Base-by-base conservation (phyloP, 2,888 invertebrate species). In the Chymomyza fuscimana region DNA sequence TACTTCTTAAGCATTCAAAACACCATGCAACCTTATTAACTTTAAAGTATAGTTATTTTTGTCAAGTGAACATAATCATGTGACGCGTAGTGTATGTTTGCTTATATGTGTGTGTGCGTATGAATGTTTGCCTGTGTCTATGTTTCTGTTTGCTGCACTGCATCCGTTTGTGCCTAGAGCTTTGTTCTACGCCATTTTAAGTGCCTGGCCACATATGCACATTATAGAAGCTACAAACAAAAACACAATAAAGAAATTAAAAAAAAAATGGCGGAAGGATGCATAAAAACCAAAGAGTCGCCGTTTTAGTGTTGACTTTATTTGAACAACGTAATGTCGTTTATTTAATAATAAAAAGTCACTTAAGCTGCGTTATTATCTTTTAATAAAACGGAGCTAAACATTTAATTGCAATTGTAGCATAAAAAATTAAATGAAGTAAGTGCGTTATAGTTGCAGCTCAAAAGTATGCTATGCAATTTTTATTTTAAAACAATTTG, bases 251-350 rank as follows among this genome's bases (percentile, higher is more conserved):
- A 3, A 46, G 4, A 4, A 4, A 46, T 46, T 1, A 12, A 58
- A 50, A 56, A 46, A 25, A 63, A 29, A 16, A 65, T 50, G 60
- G 50, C 58, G 25, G 0, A 46, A 46, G 40, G 12, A 46, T 46
- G 12, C 10, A 12, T 12, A 10, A 4, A 65, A 64, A 61, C 69
- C 69, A 63, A 68, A 72, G 80, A 65, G 78, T 64, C 78, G 60
- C 73, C 68, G 63, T 67, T 74, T 83, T 82, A 86, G 72, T 64
- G 76, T 67, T 59, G 76, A 76, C 79, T 85, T 82, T 80, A 80
- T 82, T 86, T 74, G 76, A 80, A 82, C 87, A 87, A 80, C 80
- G 74, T 85, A 81, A 67, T 54, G 10, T 54, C 22, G 15, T 54
- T 54, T 54, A 54, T 54, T 79, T 72, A 76, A 74, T 80, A 10